phyloP scores from a whole-genome alignment of 2,113 vertebrate genomes.

The Rhinolophus ferrumequinum region DNA sequence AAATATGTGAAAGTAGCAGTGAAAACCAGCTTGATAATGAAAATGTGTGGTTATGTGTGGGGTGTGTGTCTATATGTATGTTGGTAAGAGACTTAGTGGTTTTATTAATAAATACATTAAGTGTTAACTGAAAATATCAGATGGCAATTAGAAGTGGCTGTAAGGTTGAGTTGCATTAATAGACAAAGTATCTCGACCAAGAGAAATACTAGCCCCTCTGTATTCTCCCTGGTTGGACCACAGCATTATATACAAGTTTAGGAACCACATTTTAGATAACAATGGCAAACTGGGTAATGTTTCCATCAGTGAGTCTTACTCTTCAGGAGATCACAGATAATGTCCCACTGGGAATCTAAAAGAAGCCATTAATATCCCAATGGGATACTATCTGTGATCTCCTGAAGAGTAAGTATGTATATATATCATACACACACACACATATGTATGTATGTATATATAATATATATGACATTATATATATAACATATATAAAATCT shows the following conservation, averaged over 20 bases:
- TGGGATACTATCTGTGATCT: too few relatives aligned
- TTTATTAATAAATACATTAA: conserved; percentile 15
- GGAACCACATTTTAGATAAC: neutral
- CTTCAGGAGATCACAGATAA: neutral
- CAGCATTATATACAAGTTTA: neutral
- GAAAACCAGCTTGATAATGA: neutral
- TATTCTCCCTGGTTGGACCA: neutral
- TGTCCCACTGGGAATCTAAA: neutral
- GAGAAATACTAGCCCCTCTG: neutral
- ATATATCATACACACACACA: too few relatives aligned
- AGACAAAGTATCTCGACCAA: neutral
- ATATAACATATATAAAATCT: too few relatives aligned
- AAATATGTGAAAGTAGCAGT: neutral
- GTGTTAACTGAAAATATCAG: neutral
- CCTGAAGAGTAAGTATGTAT: too few relatives aligned
- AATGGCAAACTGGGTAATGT: neutral
- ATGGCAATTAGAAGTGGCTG: neutral
- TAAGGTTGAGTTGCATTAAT: neutral
- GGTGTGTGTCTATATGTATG: neutral
- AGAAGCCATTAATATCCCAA: neutral
- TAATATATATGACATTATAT: too few relatives aligned
- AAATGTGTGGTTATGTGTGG: neutral
- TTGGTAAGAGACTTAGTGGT: neutral
- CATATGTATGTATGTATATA: too few relatives aligned
- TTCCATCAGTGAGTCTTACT: neutral